Percentiles rank a stretch among this genome's conserved stretches.
Evolutionary conservation across 2,113 vertebrate genomes (phyloP).

Genomic region (Hiodon alosoides): DNA sequence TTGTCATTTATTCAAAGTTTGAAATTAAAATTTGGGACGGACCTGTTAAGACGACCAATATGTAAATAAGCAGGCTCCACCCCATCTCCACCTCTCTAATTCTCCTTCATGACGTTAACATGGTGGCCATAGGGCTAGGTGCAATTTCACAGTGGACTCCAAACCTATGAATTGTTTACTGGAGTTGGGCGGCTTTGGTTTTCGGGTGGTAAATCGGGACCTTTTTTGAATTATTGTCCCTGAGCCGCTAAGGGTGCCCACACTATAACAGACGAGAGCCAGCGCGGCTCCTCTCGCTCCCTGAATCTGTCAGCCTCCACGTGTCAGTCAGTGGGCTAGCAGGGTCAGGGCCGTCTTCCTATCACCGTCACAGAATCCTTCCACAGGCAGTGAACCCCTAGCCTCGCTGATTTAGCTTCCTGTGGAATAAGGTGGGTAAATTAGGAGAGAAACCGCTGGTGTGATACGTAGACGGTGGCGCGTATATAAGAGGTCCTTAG

Average conservation of each 20-base stretch:
- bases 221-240: neutral
- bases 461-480: constrained; percentile 25
- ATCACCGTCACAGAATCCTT: neutral
- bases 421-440: neutral
- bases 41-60: no score
- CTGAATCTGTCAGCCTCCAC: constrained; percentile 47
- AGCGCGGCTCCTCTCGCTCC: constrained; percentile 28
- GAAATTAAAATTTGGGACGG: no score
- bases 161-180: no score
- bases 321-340: constrained; percentile 48
- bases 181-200: neutral
- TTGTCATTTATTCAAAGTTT: no score
- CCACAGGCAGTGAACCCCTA: neutral
- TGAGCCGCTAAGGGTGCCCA: neutral
- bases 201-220: neutral
- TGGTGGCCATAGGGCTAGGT: no score
- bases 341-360: constrained; percentile 42
- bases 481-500: constrained; percentile 23
- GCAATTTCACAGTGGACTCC: no score
- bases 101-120: no score
- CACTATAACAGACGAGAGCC: constrained; percentile 38
- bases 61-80: no score
- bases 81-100: no score
- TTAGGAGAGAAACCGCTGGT: constrained; percentile 27
- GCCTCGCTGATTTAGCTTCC: constrained; percentile 27